phyloP scores from a whole-genome alignment of 2,888 invertebrate species.

The Eurytoma californica region DNA sequence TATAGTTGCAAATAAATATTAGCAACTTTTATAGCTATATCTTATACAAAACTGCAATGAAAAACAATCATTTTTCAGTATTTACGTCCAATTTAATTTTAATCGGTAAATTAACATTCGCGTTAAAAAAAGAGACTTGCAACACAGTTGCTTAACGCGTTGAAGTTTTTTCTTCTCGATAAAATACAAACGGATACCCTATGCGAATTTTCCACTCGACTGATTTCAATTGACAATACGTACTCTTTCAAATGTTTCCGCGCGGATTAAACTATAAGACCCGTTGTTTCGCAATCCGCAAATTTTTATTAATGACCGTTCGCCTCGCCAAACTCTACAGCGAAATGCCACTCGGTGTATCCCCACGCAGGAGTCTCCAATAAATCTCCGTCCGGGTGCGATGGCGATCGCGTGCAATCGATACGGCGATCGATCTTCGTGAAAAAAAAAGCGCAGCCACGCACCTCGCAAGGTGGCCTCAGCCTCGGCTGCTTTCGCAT shows the following conservation, averaged over 20 bases:
- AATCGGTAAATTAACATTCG: too few relatives aligned
- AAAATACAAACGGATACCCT: too few relatives aligned
- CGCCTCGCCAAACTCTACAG: neutral
- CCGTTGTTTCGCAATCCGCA: constrained; percentile 2
- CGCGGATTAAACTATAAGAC: neutral
- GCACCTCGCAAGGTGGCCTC: neutral
- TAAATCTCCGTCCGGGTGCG: constrained; percentile 10
- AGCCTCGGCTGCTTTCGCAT: neutral
- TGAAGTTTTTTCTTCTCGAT: too few relatives aligned
- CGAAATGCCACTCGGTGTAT: too few relatives aligned
- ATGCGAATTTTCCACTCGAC: constrained; percentile 17
- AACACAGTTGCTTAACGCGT: too few relatives aligned
- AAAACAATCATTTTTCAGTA: too few relatives aligned
- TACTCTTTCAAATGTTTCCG: neutral
- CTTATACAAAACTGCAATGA: too few relatives aligned
- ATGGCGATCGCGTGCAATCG: constrained; percentile 5
- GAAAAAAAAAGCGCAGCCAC: constrained; percentile 1
- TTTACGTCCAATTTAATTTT: too few relatives aligned
- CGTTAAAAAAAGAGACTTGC: constrained; percentile 1
- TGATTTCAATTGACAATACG: neutral
- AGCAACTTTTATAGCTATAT: too few relatives aligned
- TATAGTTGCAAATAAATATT: too few relatives aligned
- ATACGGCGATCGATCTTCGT: neutral
- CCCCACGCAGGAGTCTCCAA: neutral
- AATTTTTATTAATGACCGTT: constrained; percentile 16